Base-by-base conservation (phyloP, 2,113 vertebrate species). In the Laterallus jamaicensis region DNA sequence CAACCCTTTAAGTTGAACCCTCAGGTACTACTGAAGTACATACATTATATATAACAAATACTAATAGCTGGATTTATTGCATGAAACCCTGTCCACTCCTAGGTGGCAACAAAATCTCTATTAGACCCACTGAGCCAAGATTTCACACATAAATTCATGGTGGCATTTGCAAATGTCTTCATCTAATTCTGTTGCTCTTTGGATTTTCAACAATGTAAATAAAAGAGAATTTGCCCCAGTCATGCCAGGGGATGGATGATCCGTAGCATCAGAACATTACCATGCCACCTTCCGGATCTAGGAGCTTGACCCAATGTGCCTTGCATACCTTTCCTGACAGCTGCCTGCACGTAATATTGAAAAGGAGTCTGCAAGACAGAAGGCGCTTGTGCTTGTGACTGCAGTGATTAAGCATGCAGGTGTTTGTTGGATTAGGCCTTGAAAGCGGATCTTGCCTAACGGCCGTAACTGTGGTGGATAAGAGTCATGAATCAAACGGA, bases 341-440 rank as follows among this genome's bases (percentile, higher is more conserved):
- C 64, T 47, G 39, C 12, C 17, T n/a, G 13, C 37, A 28, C n/a
- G 26, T 31, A 44, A 29, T 26, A 52, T 28, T 44, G 85, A 56
- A 88, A 70, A 70, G 0, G 11, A 81, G 15, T 47, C 63, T 63
- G 52, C 35, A 35, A 49, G 85, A 67, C 63, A 71, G 60, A 59
- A 84, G 87, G 4, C 18, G 24, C 71, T 96, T 81, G 40, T 44
- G 70, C 81, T 80, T 66, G 68, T 92, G 84, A 67, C 82, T 83
- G 77, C 82, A 88, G 59, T 80, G 90, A 93, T 92, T 93, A 96
- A 81, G 47, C 32, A 79, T 66, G 75, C 84, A 94, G 93, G 92
- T 95, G 85, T 90, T 95, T 93, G 59, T 47, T 70, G 68, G 92
- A 96, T 90, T 93, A 96, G 60, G 47, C 32, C 64, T 88, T 83